Conservation (phyloP, 2,888 invertebrate species). For the Chrysolina americana region DNA sequence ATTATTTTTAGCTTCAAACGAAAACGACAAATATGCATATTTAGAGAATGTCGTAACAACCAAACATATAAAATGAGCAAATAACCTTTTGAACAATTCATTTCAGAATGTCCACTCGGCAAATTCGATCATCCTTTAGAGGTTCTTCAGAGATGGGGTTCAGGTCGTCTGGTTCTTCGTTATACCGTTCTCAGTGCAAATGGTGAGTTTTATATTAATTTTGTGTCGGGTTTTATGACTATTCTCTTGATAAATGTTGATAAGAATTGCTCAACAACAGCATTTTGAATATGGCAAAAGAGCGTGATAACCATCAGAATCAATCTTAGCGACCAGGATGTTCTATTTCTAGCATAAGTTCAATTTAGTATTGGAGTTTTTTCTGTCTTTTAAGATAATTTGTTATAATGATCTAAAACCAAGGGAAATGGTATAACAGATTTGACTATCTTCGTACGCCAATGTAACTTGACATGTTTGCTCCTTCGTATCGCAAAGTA, state of each 20-base stretch:
- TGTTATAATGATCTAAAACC: too few relatives aligned
- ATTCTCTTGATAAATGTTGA: neutral
- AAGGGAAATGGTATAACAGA: too few relatives aligned
- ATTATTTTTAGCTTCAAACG: neutral
- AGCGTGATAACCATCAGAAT: too few relatives aligned
- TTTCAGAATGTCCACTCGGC: slow-evolving; percentile 75
- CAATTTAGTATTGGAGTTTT: too few relatives aligned
- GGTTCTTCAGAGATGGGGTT: slow-evolving; percentile 74
- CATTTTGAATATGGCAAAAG: too few relatives aligned
- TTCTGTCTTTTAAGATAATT: too few relatives aligned
- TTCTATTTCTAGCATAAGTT: too few relatives aligned
- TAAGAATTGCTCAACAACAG: neutral
- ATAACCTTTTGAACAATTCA: too few relatives aligned
- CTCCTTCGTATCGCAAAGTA: neutral
- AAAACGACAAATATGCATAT: neutral
- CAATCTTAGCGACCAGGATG: too few relatives aligned
- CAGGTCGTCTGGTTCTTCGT: slow-evolving; percentile 75
- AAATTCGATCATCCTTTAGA: slow-evolving; percentile 76
- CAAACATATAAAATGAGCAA: neutral
- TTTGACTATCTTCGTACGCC: neutral
- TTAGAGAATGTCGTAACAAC: neutral
- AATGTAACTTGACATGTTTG: neutral
- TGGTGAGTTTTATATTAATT: slow-evolving; percentile 59
- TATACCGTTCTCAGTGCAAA: slow-evolving; percentile 69
- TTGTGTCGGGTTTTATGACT: neutral